Conservation (phyloP, 2,888 invertebrate genomes). For the Lycophotia porphyrea region DNA sequence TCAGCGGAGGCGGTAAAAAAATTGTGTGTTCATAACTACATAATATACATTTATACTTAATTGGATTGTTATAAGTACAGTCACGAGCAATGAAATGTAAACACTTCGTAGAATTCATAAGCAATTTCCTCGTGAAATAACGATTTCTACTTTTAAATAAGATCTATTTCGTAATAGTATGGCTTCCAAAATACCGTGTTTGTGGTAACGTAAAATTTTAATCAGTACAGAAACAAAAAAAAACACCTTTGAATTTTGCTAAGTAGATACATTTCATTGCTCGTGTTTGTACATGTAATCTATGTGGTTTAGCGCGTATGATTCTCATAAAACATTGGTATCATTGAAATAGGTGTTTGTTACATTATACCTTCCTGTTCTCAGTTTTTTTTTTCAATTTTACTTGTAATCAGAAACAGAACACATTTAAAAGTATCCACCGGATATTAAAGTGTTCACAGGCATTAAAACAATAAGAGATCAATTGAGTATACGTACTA, state of each 20-base stretch:
- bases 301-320: constrained; percentile 12
- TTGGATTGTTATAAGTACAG: constrained; percentile 31
- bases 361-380: neutral
- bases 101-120: neutral
- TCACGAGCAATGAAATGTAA: neutral
- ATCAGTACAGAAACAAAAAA: neutral
- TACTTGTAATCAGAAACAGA: neutral
- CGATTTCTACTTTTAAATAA: neutral
- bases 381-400: neutral
- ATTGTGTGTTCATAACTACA: neutral
- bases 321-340: neutral
- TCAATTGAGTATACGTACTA: neutral
- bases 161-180: neutral
- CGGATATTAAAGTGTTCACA: neutral
- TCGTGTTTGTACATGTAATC: constrained; percentile 1
- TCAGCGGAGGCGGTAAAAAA: constrained; percentile 39
- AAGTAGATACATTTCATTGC: neutral
- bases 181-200: neutral
- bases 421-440: neutral
- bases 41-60: constrained; percentile 21
- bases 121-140: neutral
- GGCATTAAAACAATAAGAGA: neutral
- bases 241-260: neutral
- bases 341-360: neutral
- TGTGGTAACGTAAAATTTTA: neutral